Evolutionary conservation across 2,888 invertebrate genomes (phyloP).

Genomic region (Sturmia bella): DNA sequence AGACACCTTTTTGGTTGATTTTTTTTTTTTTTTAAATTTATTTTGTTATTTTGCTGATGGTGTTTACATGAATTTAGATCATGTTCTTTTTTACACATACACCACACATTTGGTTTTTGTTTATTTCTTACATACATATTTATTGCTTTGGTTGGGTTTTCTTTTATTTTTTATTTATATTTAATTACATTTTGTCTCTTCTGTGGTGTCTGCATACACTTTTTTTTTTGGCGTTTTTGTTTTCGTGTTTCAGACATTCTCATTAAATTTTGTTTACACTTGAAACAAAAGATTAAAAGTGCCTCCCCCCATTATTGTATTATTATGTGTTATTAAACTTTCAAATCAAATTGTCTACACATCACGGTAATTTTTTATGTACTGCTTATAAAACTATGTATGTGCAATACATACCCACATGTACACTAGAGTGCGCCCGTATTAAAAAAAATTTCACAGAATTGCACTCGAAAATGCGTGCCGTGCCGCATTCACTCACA

Average conservation of each 20-base stretch:
- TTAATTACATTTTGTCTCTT: slow-evolving; percentile 49
- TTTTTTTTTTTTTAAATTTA: too few species aligned
- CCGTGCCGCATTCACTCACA: too few species aligned
- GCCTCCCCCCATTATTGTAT: slow-evolving; percentile 33
- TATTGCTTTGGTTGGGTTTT: neutral
- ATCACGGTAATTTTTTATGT: slow-evolving; percentile 4
- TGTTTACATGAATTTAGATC: slow-evolving; percentile 9
- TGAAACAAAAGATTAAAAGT: slow-evolving; percentile 45
- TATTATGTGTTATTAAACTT: slow-evolving; percentile 22
- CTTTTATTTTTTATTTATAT: slow-evolving; percentile 31
- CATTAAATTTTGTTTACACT: slow-evolving; percentile 43
- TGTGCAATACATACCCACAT: too few species aligned
- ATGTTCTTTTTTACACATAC: slow-evolving; percentile 24
- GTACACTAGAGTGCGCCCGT: too few species aligned
- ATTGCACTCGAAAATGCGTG: too few species aligned
- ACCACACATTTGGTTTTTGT: neutral
- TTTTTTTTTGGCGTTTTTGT: slow-evolving; percentile 13
- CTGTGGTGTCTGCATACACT: slow-evolving; percentile 18
- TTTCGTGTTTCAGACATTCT: neutral
- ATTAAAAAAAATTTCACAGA: too few species aligned
- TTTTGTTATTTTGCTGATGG: slow-evolving; percentile 5
- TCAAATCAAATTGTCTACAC: neutral
- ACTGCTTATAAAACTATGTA: too few species aligned
- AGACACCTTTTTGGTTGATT: slow-evolving; percentile 12
- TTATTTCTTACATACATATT: slow-evolving; percentile 2